phyloP scores from a whole-genome alignment of 2,888 invertebrate species.

The Lysandra bellargus region DNA sequence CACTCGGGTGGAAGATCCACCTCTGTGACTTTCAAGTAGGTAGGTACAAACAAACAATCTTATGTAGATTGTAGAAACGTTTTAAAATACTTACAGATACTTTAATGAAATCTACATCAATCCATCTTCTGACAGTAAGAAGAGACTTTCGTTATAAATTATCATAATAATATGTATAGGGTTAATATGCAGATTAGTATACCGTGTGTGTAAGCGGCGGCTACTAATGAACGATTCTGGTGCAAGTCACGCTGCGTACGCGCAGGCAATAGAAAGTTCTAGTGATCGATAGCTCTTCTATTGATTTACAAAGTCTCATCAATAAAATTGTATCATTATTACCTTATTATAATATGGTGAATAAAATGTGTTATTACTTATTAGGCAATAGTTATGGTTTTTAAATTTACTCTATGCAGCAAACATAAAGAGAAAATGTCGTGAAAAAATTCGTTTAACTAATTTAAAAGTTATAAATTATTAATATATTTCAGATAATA shows the following conservation, averaged over 20 bases:
- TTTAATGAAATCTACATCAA: background rate
- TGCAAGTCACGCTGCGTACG: constrained; percentile 64
- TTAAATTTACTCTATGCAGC: no score
- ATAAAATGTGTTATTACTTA: no score
- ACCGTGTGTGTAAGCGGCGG: constrained; percentile 48
- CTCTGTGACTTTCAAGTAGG: no score
- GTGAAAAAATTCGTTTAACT: no score
- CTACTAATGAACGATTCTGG: constrained; percentile 63
- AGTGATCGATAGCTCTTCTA: constrained; percentile 35
- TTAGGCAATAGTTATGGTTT: background rate
- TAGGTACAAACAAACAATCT: no score
- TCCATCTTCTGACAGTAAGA: constrained; percentile 11
- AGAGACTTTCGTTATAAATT: constrained; percentile 23
- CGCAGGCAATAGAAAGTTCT: constrained; percentile 48
- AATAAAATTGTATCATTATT: background rate
- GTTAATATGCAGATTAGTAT: constrained; percentile 67
- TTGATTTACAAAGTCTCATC: background rate
- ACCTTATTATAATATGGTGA: background rate
- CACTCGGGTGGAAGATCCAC: no score
- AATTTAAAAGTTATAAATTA: no score
- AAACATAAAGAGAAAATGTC: no score
- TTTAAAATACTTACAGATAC: background rate
- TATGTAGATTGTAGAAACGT: no score
- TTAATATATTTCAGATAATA: no score
- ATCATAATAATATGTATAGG: constrained; percentile 38